These are phyloP conservation scores for Diglossa cyanea DNA, from an alignment of 2,797 vertebrate species.

Conservation along the genomic window DNA sequence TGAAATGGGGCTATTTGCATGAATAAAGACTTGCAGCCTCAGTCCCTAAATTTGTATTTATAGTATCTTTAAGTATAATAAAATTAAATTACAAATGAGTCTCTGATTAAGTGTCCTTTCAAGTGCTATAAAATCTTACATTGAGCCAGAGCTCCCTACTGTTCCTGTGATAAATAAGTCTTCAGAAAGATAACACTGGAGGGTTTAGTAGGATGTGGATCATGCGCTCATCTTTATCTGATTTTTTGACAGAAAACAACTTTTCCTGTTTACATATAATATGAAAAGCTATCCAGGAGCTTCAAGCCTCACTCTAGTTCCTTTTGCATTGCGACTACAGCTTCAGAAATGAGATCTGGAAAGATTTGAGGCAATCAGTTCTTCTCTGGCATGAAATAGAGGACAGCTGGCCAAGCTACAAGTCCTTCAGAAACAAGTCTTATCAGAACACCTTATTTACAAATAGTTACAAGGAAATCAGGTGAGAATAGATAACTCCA, in stretches of 20 bases:
- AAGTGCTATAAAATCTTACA: conserved; percentile 41
- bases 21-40: conserved; percentile 36
- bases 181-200: not conserved
- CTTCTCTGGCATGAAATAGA: not conserved
- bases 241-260: not conserved
- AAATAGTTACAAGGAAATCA: not conserved
- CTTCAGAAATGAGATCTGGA: not conserved
- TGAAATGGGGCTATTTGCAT: conserved; percentile 45
- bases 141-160: not conserved
- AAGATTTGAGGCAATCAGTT: not conserved
- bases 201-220: not conserved
- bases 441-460: not conserved
- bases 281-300: not conserved
- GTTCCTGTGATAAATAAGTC: conserved; percentile 18
- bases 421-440: not conserved
- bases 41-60: conserved; percentile 60
- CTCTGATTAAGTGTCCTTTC: conserved; percentile 60
- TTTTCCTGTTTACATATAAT: not conserved
- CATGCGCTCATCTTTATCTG: not conserved
- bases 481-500: not conserved
- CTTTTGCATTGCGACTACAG: not conserved
- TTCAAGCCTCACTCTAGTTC: not conserved
- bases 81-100: conserved; percentile 62
- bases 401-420: not conserved
- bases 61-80: conserved; percentile 50